Evolutionary conservation across 2,797 vertebrate genomes (phyloP).

Genomic region (Lateolabrax maculatus): DNA sequence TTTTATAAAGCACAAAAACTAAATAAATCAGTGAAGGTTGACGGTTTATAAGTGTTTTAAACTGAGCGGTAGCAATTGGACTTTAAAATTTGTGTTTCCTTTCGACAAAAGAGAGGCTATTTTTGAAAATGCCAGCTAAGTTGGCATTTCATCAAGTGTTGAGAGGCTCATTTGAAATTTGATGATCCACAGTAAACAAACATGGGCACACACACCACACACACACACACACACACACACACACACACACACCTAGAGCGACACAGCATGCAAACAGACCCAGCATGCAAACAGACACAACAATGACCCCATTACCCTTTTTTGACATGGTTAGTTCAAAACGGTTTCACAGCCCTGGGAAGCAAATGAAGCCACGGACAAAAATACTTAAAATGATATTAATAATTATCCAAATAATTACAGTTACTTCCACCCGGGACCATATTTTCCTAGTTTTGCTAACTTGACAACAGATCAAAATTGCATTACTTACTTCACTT

Average conservation of each 20-base stretch:
- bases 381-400: slow-evolving; percentile 13
- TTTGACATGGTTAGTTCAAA: slow-evolving; percentile 37
- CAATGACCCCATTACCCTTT: slow-evolving; percentile 53
- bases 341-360: slow-evolving; percentile 10
- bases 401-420: slow-evolving; percentile 23
- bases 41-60: slow-evolving; percentile 1
- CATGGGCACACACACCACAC: slow-evolving; percentile 20
- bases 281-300: slow-evolving; percentile 67
- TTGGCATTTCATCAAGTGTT: slow-evolving; percentile 49
- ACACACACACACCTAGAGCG: slow-evolving; percentile 21
- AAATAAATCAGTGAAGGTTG: background rate
- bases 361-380: slow-evolving; percentile 14
- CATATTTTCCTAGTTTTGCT: background rate
- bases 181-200: slow-evolving; percentile 58
- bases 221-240: slow-evolving; percentile 29
- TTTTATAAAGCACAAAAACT: slow-evolving; percentile 9
- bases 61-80: background rate
- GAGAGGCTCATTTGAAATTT: slow-evolving; percentile 49
- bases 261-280: slow-evolving; percentile 69
- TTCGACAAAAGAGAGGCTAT: slow-evolving; percentile 5
- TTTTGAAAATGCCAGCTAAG: slow-evolving; percentile 29
- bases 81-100: background rate
- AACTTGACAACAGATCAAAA: background rate
- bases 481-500: background rate
- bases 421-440: background rate